Conservation (phyloP, 2,113 vertebrate genomes). For the Macaca nemestrina region DNA sequence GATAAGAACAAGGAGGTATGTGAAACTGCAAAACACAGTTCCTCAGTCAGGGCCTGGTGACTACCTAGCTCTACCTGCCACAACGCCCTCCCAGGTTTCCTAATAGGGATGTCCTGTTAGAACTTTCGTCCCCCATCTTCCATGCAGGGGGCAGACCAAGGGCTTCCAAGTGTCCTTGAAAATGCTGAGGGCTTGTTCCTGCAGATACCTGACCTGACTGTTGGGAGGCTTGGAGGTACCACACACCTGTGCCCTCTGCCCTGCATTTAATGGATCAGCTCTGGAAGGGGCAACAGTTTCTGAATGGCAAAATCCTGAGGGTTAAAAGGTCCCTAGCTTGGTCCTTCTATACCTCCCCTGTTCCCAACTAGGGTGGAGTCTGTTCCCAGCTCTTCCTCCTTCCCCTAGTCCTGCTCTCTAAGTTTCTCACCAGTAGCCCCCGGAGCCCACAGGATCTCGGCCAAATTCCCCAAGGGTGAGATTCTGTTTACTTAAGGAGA, state of each 20-base stretch:
- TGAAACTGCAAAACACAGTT: background rate
- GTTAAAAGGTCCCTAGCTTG: background rate
- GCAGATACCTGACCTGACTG: background rate
- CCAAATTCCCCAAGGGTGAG: slow-evolving; percentile 27
- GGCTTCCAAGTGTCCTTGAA: background rate
- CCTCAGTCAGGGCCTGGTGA: background rate
- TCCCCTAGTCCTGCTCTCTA: background rate
- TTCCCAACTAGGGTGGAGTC: background rate
- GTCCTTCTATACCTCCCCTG: background rate
- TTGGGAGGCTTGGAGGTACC: background rate
- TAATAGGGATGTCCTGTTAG: background rate
- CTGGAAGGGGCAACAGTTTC: background rate
- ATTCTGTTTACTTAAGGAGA: slow-evolving; percentile 52
- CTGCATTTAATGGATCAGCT: background rate
- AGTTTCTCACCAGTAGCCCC: background rate
- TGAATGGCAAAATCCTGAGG: background rate
- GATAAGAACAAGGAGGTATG: background rate
- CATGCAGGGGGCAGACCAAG: background rate
- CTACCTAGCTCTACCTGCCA: background rate
- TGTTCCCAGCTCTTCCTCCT: background rate
- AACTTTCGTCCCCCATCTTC: background rate
- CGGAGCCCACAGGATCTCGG: background rate
- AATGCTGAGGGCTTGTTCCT: background rate
- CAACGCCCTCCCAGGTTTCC: background rate
- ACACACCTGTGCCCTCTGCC: background rate